Base-by-base conservation (phyloP, 2,797 vertebrate genomes). In the Enteromius radiatus region DNA sequence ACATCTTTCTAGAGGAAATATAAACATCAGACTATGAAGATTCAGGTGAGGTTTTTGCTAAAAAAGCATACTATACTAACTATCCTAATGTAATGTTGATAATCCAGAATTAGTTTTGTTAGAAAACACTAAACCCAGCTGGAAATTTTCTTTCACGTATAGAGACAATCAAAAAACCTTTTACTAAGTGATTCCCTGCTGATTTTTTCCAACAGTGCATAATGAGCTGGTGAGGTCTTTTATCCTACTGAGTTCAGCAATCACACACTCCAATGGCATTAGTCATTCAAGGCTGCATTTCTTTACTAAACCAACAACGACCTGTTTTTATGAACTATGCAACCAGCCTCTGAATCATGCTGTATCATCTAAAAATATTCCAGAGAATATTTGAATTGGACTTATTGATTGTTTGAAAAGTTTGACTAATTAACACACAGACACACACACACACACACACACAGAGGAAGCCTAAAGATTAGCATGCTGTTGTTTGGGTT, bases 131-230 rank as follows among this genome's bases (percentile, higher is more conserved):
- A 23, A 41, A 17, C 61, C 15, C 45, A 54, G 61, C 70, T 65
- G 56, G 69, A 52, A 65, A n/a, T 75, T 80, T 54, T 75, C 59
- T 64, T 49, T 81, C 56, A 28, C 80, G 65, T 71, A 63, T 61
- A 21, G 63, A 26, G 79, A 73, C 54, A 65, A 75, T 65, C 6
- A 26, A 49, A 69, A 36, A 80, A 36, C 15, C 14, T 12, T 63
- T 70, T 45, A 14, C 31, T 75, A 81, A 52, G 59, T 43, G 43
- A 75, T 75, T 81, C 59, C 80, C 70, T 82, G 80, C 80, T 75
- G 70, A 19, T 41, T 49, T 74, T 65, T 52, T 21, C 28, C 17
- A 70, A 47, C 80, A n/a, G 19, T n/a, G 68, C 45, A 33, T 33
- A 71, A 71, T 80, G 52, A 80, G 67, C 26, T 43, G 7, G 21